A percentile compares a stretch with the other conserved stretches of the same genome.
These are phyloP conservation scores for Xiphophorus maculatus DNA, from an alignment of 2,113 vertebrate genomes.

Conservation along the genomic window DNA sequence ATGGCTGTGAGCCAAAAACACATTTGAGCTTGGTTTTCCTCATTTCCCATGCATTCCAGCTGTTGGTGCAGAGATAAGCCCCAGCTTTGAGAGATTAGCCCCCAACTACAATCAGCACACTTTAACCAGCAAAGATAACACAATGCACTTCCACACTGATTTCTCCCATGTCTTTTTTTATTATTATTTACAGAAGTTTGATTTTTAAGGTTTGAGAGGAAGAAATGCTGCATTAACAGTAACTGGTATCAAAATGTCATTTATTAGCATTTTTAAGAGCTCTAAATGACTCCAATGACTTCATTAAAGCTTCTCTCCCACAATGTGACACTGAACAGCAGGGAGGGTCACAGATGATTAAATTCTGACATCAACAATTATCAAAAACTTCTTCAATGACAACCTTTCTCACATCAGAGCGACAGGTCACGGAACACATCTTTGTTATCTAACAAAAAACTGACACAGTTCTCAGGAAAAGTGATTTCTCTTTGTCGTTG, in stretches of 20 bases:
- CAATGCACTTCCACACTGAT: constrained; percentile 19
- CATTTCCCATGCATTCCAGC: constrained; percentile 70
- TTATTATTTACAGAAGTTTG: too few relatives aligned
- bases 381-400: constrained; percentile 6
- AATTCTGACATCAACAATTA: constrained; percentile 18
- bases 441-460: constrained; percentile 12
- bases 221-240: constrained; percentile 18
- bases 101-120: constrained; percentile 35
- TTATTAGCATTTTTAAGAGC: constrained; percentile 8
- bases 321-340: constrained; percentile 17
- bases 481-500: constrained; percentile 39
- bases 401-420: constrained; percentile 1
- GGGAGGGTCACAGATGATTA: constrained; percentile 22
- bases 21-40: constrained; percentile 40
- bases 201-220: constrained; percentile 13
- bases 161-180: constrained; percentile 7
- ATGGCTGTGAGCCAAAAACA: constrained; percentile 48
- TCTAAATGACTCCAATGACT: constrained; percentile 4
- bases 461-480: constrained; percentile 35
- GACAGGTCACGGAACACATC: constrained; percentile 24
- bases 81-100: constrained; percentile 51
- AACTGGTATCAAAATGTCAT: background rate
- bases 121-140: constrained; percentile 46
- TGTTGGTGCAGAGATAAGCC: constrained; percentile 66
- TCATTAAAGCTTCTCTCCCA: constrained; percentile 20